A percentile compares a stretch with the other conserved stretches of the same genome.
phyloP scores from a whole-genome alignment of 2,888 invertebrate species.

The Drosophila leonis region DNA sequence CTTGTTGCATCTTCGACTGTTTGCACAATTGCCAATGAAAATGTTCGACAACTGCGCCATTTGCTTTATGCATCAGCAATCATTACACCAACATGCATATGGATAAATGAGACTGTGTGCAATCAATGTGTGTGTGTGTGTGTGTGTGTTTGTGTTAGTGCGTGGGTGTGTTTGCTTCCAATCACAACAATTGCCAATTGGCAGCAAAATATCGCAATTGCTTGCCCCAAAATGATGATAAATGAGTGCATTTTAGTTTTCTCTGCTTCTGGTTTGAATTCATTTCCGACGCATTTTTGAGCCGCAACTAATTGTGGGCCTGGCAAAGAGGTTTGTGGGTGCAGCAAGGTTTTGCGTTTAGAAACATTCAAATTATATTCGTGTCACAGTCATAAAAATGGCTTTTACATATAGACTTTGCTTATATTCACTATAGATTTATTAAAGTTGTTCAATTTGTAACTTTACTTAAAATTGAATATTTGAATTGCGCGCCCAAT shows the following conservation, averaged over 20 bases:
- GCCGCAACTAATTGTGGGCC: not conserved
- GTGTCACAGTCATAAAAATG: not conserved
- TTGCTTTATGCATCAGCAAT: slow-evolving; percentile 64
- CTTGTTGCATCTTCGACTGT: slow-evolving; percentile 55
- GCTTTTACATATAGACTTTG: not conserved
- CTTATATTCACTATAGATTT: not conserved
- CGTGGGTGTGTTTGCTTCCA: slow-evolving; percentile 53
- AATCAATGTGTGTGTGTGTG: slow-evolving; percentile 9
- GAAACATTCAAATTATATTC: not conserved
- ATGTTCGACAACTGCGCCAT: slow-evolving; percentile 58
- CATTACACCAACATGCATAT: slow-evolving; percentile 43
- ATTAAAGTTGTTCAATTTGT: not conserved
- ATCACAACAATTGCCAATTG: slow-evolving; percentile 67
- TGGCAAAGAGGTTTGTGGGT: too few relatives aligned
- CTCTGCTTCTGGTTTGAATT: slow-evolving; percentile 31
- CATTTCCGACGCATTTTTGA: slow-evolving; percentile 27
- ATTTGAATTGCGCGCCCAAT: not conserved
- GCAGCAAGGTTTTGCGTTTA: not conserved
- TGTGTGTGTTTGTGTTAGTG: slow-evolving; percentile 18
- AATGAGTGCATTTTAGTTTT: slow-evolving; percentile 58
- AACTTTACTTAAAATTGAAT: not conserved
- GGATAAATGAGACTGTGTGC: slow-evolving; percentile 14
- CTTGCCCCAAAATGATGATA: slow-evolving; percentile 60
- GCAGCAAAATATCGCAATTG: slow-evolving; percentile 62
- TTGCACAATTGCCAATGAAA: slow-evolving; percentile 61